Base-by-base conservation (phyloP, 2,113 vertebrate species). In the Hydrochoerus hydrochaeris region DNA sequence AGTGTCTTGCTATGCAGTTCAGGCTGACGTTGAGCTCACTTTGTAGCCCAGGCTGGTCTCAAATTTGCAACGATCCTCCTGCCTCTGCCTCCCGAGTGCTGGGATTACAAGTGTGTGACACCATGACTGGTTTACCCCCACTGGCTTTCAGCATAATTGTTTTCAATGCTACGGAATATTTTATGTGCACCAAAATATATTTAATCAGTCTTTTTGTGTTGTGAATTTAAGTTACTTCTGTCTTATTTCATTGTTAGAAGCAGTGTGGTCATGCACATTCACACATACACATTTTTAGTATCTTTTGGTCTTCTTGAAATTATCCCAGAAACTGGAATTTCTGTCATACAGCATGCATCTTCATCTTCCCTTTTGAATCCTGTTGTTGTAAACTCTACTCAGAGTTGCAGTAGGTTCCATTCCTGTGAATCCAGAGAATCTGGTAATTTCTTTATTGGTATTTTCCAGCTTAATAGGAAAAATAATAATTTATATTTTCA, bases 391-490 rank as follows among this genome's bases (percentile, higher is more conserved):
- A 88, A 52, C 22, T 88, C 30, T 71, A 7, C 19, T 12, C 32
- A n/a, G 35, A 54, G 17, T 69, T 84, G 16, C 38, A 26, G 38
- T 49, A 92, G 52, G 16, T 81, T 90, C 13, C 6, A 71, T 52
- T 91, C 26, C 38, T 88, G 16, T 62, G 38, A 91, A 46, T 52
- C 14, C 85, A 5, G 14, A 90, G 77, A 95, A 69, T 83, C 6
- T 67, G 30, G 58, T 85, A 22, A 84, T 85, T 88, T 83, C 44
- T 62, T 26, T 60, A 57, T 12, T 35, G 26, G 22, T 75, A 38
- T 30, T 77, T 95, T 93, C 85, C 73, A 67, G 20, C 58, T 94
- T 88, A 41, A 91, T 85, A 19, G 49, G 49, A 81, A 93, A 94
- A 96, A 82, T 17, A 92, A 85, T 46, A 92, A 63, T 44, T 84